A percentile compares a stretch with the other conserved stretches of the same genome.
Evolutionary conservation across 2,888 invertebrate genomes (phyloP).

Genomic region (Argynnis bischoffii): DNA sequence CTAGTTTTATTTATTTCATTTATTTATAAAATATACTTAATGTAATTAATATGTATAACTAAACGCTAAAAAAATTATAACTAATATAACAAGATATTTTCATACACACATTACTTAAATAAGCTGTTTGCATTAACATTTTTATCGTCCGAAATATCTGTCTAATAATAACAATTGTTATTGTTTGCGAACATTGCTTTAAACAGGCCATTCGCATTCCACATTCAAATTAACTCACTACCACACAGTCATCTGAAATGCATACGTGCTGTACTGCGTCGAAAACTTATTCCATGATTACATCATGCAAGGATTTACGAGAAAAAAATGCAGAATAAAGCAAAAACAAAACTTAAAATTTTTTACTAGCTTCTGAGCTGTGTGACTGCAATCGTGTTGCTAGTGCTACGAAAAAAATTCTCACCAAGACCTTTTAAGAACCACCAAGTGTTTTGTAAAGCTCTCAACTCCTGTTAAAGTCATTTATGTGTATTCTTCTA

Average conservation of each 20-base stretch:
- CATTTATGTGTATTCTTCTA: too few relatives aligned
- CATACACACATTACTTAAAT: conserved; percentile 13
- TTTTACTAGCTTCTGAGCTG: too few relatives aligned
- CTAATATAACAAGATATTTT: conserved; percentile 2
- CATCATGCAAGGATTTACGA: conserved; percentile 1
- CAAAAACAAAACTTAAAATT: too few relatives aligned
- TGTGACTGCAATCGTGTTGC: too few relatives aligned
- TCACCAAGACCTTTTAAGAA: too few relatives aligned
- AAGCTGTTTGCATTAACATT: conserved; percentile 14
- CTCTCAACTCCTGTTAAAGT: too few relatives aligned
- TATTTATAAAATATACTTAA: too few relatives aligned
- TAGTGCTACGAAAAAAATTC: too few relatives aligned
- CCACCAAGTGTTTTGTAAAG: too few relatives aligned
- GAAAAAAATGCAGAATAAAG: too few relatives aligned
- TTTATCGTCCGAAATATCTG: conserved; percentile 21
- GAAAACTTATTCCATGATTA: conserved; percentile 19
- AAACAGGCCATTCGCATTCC: conserved; percentile 28
- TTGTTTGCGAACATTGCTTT: conserved; percentile 25
- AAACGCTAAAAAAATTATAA: not conserved
- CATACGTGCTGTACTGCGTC: conserved; percentile 29
- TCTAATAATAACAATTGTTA: conserved; percentile 21
- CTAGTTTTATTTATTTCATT: too few relatives aligned
- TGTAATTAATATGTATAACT: too few relatives aligned
- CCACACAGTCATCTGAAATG: conserved; percentile 27
- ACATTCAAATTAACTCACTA: conserved; percentile 29